Evolutionary conservation across 2,888 invertebrate genomes (phyloP).

Genomic region (Trachelus troglodyta): DNA sequence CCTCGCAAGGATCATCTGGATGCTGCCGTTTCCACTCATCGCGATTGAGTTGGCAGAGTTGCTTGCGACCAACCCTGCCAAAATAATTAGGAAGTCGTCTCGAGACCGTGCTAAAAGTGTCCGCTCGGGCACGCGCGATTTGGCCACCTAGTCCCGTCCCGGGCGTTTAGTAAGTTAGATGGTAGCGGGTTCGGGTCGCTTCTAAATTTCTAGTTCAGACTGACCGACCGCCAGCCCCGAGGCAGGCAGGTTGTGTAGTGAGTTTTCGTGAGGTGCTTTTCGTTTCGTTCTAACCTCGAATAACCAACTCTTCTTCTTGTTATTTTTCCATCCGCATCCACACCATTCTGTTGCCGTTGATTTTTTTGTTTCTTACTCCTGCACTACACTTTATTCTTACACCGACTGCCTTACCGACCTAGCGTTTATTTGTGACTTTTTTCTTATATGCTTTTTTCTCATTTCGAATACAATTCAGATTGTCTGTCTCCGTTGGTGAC

Average conservation of each 20-base stretch:
- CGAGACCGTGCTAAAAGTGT: conserved; percentile 73
- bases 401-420: not conserved
- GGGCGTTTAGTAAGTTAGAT: conserved; percentile 68
- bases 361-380: not conserved
- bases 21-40: conserved; percentile 70
- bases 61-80: conserved; percentile 71
- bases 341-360: not conserved
- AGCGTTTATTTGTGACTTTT: not conserved
- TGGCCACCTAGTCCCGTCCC: conserved; percentile 64
- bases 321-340: not conserved
- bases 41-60: conserved; percentile 48
- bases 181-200: conserved; percentile 44
- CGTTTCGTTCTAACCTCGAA: conserved; percentile 62
- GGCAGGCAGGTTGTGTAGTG: conserved; percentile 64
- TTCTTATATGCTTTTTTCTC: not conserved
- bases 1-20: conserved; percentile 42
- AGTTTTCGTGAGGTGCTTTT: conserved; percentile 71
- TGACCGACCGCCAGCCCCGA: conserved; percentile 29
- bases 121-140: conserved; percentile 70
- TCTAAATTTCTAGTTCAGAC: conserved; percentile 32
- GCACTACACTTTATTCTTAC: not conserved
- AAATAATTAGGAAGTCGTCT: conserved; percentile 82
- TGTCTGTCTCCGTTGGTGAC: not conserved
- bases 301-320: not conserved
- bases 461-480: not conserved